Percentiles rank a stretch among this genome's conserved stretches.
These are phyloP conservation scores for Melanaphis sacchari DNA, from an alignment of 1,140 invertebrate genomes.

Conservation along the genomic window DNA sequence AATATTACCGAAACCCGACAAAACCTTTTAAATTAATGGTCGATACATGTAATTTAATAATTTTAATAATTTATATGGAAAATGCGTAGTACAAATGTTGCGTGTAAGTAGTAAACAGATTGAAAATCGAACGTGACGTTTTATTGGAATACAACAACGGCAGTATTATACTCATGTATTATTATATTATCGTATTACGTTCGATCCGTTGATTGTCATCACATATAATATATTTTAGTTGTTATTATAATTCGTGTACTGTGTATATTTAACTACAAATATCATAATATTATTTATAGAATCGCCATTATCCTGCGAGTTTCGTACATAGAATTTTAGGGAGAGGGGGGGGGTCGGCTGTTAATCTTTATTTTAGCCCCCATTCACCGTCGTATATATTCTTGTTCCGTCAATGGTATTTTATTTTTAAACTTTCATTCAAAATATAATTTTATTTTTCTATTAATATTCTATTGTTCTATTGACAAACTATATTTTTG, in stretches of 20 bases:
- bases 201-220: neutral
- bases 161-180: neutral
- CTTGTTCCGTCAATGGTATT: too few relatives aligned
- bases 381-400: too few relatives aligned
- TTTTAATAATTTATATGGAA: neutral
- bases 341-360: too few relatives aligned
- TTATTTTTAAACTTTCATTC: too few relatives aligned
- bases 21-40: neutral
- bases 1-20: neutral
- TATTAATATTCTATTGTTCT: too few relatives aligned
- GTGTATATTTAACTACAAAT: neutral
- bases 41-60: neutral
- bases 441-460: too few relatives aligned
- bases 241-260: neutral
- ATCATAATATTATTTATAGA: neutral
- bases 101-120: neutral
- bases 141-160: neutral
- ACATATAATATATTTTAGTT: neutral
- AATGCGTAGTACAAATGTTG: neutral
- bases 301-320: neutral
- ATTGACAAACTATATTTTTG: too few relatives aligned
- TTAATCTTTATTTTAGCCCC: too few relatives aligned
- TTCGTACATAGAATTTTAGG: neutral
- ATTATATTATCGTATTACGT: neutral
- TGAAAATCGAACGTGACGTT: neutral